Evolutionary conservation across 1,140 invertebrate genomes (phyloP).

Genomic region (Drosophila lacertosa): DNA sequence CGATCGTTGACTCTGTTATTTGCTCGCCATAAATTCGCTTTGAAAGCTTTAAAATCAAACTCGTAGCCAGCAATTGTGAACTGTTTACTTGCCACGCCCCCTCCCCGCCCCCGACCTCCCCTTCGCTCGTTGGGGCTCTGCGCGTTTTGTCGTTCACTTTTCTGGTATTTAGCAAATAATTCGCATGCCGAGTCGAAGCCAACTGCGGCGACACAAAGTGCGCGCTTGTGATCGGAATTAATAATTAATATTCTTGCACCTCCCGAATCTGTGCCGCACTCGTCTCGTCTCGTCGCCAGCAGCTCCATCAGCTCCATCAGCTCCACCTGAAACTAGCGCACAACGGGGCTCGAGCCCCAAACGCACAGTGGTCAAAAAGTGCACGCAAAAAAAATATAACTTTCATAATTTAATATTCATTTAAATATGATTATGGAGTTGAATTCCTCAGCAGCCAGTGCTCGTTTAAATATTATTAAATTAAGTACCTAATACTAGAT

Average conservation of each 20-base stretch:
- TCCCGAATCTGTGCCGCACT: constrained; percentile 41
- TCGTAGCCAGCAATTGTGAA: neutral
- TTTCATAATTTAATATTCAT: too few species aligned
- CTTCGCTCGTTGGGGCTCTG: constrained; percentile 7
- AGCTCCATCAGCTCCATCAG: too few species aligned
- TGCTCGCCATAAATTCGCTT: constrained; percentile 51
- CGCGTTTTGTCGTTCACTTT: constrained; percentile 54
- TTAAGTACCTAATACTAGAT: too few species aligned
- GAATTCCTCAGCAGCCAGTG: too few species aligned
- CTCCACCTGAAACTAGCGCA: constrained; percentile 44
- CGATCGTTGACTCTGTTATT: constrained; percentile 33
- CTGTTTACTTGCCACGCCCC: neutral
- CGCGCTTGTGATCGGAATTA: constrained; percentile 79
- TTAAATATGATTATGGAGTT: neutral
- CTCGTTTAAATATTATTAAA: too few species aligned
- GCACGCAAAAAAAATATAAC: neutral
- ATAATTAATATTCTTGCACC: constrained; percentile 84
- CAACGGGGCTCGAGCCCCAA: neutral
- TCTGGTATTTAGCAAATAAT: constrained; percentile 77
- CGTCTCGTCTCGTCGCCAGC: neutral
- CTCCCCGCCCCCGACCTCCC: neutral
- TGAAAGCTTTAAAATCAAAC: constrained; percentile 17
- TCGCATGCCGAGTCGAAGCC: constrained; percentile 68
- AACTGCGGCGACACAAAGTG: constrained; percentile 75
- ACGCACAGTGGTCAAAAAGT: neutral